Evolutionary conservation across 2,113 vertebrate species (phyloP), one percentile per base, ranked within the genome.

Genomic region (Sarotherodon lohbergeri): DNA sequence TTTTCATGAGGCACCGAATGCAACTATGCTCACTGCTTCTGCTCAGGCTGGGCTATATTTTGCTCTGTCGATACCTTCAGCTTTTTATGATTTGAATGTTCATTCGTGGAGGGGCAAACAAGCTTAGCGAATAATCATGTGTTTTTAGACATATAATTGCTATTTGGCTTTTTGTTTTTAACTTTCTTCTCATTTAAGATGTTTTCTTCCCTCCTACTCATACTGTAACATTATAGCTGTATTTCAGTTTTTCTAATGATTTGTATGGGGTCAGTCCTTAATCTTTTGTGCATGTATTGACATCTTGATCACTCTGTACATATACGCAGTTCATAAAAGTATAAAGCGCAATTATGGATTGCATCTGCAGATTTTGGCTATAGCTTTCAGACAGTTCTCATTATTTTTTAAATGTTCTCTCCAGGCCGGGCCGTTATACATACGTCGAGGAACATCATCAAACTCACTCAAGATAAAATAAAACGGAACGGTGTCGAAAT

Each of bases 1-100:
- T 93, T 94, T 95, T 94, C 94, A 95, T 95, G 93, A 94, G 93
- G 84, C 78, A 27, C 71, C 22, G 91, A 90, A 92, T 76, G 87
- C 84, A 41, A 91, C 88, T 81, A 89, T 78, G 86, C 86, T 87
- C 52, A 19, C 85, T 90, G 90, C 93, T 88, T 73, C 90, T 86
- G 68, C 88, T 93, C 87, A 80, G 92, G 61, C 91, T 90, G 82
- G 59, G 84, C 88, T 86, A 22, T 90, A 87, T 89, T 92, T 91
- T 91, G 83, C 89, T 91, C 90, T 85, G 90, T 93, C 91, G 91
- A 90, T 93, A 95, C 83, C 93, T 91, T 32, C 86, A 79, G 85
- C 73, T 90, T 92, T 92, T 94, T 90, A 88, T 79, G 79, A 89
- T 88, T 85, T 78, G 66, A 83, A 81, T 89, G 89, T 80, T 88